Percentiles rank a stretch among this genome's conserved stretches.
These are phyloP conservation scores for Apamea anceps DNA, from an alignment of 2,888 invertebrate genomes.

Conservation along the genomic window DNA sequence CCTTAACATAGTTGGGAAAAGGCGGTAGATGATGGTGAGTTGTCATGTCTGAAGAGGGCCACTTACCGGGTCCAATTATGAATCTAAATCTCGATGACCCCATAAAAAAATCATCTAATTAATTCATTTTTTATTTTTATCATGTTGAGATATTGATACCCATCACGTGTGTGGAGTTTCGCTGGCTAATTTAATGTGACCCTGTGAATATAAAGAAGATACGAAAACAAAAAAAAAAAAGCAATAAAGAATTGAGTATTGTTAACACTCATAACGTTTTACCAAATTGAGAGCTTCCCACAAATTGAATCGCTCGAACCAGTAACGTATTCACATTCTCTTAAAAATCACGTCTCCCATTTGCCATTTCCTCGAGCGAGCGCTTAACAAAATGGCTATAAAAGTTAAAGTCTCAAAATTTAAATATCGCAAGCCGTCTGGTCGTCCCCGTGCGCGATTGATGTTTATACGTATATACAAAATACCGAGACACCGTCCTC, in stretches of 20 bases:
- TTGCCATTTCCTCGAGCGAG: constrained; percentile 60
- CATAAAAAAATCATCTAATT: too few species aligned
- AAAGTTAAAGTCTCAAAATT: constrained; percentile 71
- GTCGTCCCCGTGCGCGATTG: constrained; percentile 65
- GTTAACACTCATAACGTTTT: background rate
- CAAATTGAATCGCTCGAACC: constrained; percentile 37
- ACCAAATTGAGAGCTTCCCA: constrained; percentile 9
- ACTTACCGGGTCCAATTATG: too few species aligned
- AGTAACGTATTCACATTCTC: constrained; percentile 49
- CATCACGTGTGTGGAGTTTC: too few species aligned
- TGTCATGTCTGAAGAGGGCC: too few species aligned
- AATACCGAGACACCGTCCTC: constrained; percentile 74
- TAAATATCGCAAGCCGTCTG: constrained; percentile 71
- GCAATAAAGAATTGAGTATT: too few species aligned
- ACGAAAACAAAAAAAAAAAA: too few species aligned
- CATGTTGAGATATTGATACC: background rate
- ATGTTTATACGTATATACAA: constrained; percentile 71
- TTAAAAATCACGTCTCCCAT: constrained; percentile 61
- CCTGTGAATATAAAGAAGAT: background rate
- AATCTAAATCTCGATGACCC: too few species aligned
- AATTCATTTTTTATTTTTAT: too few species aligned
- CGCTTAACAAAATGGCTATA: constrained; percentile 69
- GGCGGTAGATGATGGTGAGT: too few species aligned
- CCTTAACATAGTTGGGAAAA: too few species aligned
- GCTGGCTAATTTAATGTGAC: background rate